Base-by-base conservation (phyloP, 2,888 invertebrate species). In the Nebria salina region DNA sequence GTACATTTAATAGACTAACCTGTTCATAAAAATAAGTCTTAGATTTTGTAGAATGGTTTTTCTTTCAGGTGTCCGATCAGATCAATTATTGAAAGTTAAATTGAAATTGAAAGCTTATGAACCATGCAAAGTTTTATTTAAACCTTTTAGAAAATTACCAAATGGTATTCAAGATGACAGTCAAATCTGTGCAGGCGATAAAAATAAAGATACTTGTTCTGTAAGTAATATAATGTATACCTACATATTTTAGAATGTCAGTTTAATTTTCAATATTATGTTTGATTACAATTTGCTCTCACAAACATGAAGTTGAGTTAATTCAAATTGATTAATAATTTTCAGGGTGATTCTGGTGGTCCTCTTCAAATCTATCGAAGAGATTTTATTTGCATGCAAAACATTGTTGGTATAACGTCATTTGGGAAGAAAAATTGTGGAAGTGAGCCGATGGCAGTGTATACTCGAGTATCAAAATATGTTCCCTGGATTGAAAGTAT, bases 321-420 rank as follows among this genome's bases (percentile, higher is more conserved):
- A 34, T 13, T 54, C 54, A 6, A 11, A 7, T 54, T 13, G 54
- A 2, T 54, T 54, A 54, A 54, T 20, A 11, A 80, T 87, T 88
- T 54, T 9, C 88, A 94, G 93, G 95, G 95, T 72, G 95, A 95
- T 87, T 94, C 94, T 41, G 95, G 95, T 0, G 94, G 94, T 0
- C 95, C 95, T 0, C 88, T 95, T 0, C 90, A 92, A 84, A 88
- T 92, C 41, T 88, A 89, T 0, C 90, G 91, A 0, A 86, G 87
- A 15, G 89, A 90, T 5, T 92, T 92, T 85, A 89, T 90, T 76
- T 93, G 93, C 83, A 88, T 92, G 41, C 91, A 91, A 87, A 89
- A 91, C 85, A 84, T 92, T 0, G 85, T 93, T 0, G 93, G 92
- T 0, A 86, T 93, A 5, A 92, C 92, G 11, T 92, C 93, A 0